A percentile compares a stretch with the other conserved stretches of the same genome.
These are phyloP conservation scores for Litoditis marina DNA, from an alignment of 2,888 invertebrate species.

Conservation along the genomic window DNA sequence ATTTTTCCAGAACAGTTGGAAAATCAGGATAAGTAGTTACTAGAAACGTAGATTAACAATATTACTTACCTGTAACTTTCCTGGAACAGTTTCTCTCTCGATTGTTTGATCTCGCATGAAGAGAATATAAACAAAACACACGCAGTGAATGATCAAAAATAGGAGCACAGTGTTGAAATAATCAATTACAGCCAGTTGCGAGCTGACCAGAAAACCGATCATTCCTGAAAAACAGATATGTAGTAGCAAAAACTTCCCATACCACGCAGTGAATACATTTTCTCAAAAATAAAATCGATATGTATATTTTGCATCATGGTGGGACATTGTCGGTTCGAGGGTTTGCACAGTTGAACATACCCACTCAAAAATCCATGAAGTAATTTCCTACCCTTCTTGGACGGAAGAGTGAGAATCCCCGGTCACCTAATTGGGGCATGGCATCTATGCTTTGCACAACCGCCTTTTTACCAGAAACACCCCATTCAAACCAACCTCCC, in stretches of 20 bases:
- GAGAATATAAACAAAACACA: constrained; percentile 16
- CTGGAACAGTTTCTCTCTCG: neutral
- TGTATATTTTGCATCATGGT: no score
- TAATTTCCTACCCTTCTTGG: neutral
- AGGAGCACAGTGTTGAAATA: constrained; percentile 22
- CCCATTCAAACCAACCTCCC: no score
- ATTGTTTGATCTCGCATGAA: constrained; percentile 14
- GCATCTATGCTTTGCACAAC: no score
- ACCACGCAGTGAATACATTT: no score
- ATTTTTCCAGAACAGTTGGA: no score
- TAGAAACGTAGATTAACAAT: no score
- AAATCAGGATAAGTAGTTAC: no score
- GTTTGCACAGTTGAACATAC: neutral
- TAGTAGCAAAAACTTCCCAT: neutral
- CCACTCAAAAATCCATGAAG: neutral
- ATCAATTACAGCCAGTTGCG: constrained; percentile 12
- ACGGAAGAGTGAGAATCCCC: neutral
- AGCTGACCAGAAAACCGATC: constrained; percentile 25
- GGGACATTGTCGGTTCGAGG: no score
- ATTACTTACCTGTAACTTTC: no score
- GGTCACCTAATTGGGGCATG: neutral
- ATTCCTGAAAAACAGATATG: constrained; percentile 18
- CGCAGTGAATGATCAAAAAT: constrained; percentile 20
- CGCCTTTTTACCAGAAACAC: no score
- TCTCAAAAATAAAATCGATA: no score